Base-by-base conservation (phyloP, 2,113 vertebrate genomes). In the Nothoprocta pentlandii region DNA sequence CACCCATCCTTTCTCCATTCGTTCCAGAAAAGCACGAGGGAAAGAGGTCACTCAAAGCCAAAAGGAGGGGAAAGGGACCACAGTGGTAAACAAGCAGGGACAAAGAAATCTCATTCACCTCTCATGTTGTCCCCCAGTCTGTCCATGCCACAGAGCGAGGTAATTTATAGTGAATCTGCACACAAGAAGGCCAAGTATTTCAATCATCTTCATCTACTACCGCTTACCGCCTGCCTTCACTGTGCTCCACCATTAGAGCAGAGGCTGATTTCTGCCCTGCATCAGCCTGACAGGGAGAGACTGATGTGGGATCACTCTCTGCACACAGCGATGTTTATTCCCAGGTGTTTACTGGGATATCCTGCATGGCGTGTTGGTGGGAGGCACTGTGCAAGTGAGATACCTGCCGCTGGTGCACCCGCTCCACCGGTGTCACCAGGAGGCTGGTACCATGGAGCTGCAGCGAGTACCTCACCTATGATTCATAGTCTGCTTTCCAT, bases 351-450 rank as follows among this genome's bases (percentile, higher is more conserved):
- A n/a, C 20, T 28, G 59, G 53, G 14, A 32, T 36, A 51, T 39
- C n/a, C 68, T 58, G 54, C 42, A 58, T 58, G 26, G 30, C 23
- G 2, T 46, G 36, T 69, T 64, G 64, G 28, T 63, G 62, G 59
- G 74, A 58, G 26, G 23, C 58, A 12, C 42, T 75, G 62, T 67
- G 70, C 53, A 91, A 87, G 63, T 56, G 49, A 74, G 61, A 32
- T 10, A 30, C 0, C 2, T 75, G 49, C 42, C 58, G 10, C 7
- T 16, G 61, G 36, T 58, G 22, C 26, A 42, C 54, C 1, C 4
- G 10, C 49, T 69, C 36, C 46, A 42, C 32, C 46, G 36, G 34
- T 12, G 46, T 63, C 73, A 39, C 73, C 36, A 21, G 16, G 36
- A 51, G 34, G 14, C 69, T 64, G 63, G 68, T 75, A 34, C 9